These are phyloP conservation scores for Cyprinodon tularosa DNA, from an alignment of 2,113 vertebrate genomes.

Conservation along the genomic window DNA sequence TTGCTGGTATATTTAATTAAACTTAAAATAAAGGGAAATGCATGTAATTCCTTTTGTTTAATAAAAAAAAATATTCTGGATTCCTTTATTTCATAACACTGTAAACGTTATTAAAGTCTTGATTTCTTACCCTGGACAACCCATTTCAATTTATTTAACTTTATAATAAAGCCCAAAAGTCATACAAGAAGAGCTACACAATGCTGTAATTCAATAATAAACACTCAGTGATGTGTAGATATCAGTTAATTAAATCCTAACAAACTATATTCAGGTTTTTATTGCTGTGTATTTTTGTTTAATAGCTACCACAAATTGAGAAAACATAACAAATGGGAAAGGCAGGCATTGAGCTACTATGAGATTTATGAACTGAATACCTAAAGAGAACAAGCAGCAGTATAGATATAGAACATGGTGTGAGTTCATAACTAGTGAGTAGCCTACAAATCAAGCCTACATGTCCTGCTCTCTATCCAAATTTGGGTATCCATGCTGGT, in stretches of 20 bases:
- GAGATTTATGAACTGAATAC: neutral
- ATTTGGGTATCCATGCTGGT: neutral
- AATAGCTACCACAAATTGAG: neutral
- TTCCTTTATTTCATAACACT: too few relatives aligned
- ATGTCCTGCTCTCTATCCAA: neutral
- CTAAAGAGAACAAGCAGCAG: neutral
- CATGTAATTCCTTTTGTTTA: neutral
- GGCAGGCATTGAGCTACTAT: neutral
- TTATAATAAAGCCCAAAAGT: neutral
- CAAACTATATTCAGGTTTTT: neutral
- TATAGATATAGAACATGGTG: neutral
- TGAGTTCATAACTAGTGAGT: neutral
- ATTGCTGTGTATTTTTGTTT: neutral
- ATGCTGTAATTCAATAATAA: neutral
- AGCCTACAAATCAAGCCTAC: neutral
- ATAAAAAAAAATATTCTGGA: neutral
- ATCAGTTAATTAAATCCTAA: neutral
- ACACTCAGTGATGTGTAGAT: neutral
- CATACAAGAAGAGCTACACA: neutral
- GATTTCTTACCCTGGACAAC: neutral
- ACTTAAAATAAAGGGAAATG: neutral
- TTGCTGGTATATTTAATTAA: neutral
- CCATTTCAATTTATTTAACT: neutral
- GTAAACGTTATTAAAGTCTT: slow-evolving; percentile 1
- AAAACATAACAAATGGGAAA: neutral